Conservation (phyloP, 2,113 vertebrate genomes). For the Oxyruncus cristatus region DNA sequence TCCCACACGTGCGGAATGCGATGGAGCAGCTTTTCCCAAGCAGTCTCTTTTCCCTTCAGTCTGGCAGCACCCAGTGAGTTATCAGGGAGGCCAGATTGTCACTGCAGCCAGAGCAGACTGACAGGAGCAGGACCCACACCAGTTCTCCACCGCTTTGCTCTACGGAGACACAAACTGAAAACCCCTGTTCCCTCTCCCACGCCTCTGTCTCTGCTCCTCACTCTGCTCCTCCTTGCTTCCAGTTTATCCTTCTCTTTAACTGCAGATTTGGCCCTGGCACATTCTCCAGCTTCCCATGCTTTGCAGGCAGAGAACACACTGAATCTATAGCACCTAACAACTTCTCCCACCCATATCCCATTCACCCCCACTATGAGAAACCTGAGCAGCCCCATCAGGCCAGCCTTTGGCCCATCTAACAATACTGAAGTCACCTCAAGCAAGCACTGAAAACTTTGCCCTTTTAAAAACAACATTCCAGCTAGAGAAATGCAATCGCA, state of each 20-base stretch:
- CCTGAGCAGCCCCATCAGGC: background rate
- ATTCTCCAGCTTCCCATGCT: background rate
- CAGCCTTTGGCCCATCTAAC: background rate
- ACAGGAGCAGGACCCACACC: background rate
- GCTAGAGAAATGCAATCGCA: background rate
- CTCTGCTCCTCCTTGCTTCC: background rate
- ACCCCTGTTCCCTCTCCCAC: background rate
- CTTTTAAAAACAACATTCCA: background rate
- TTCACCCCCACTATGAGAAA: background rate
- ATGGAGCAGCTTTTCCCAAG: background rate
- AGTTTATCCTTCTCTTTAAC: background rate
- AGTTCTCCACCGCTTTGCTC: background rate
- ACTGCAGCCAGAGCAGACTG: accelerated
- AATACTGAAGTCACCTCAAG: background rate
- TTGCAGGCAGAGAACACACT: background rate
- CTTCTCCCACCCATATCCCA: background rate
- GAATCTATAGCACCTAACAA: background rate
- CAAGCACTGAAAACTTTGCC: background rate
- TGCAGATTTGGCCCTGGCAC: background rate
- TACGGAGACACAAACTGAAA: background rate
- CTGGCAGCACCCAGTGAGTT: accelerated
- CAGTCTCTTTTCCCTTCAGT: background rate
- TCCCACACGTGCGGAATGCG: background rate
- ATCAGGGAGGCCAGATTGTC: background rate
- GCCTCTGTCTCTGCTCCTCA: background rate